Base-by-base conservation (phyloP, 2,888 invertebrate species). In the Chymomyza fuscimana region DNA sequence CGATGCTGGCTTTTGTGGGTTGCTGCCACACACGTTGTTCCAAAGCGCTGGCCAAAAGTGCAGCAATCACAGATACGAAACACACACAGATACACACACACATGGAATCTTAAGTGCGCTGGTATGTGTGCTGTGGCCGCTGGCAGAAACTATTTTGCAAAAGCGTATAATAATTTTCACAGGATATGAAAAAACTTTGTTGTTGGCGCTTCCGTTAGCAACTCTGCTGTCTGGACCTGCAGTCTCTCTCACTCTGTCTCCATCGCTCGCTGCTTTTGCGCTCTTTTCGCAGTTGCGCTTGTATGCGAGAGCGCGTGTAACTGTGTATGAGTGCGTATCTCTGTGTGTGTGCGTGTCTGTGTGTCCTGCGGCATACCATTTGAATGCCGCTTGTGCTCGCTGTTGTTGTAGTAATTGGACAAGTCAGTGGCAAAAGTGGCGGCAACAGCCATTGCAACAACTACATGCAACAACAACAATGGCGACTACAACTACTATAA, bases 131-230 rank as follows among this genome's bases (percentile, higher is more conserved):
- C 40, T 46, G 69, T 78, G 71, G 69, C 76, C 77, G 69, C 73
- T 75, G 76, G 79, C 74, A 69, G 65, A 74, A 80, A 87, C 85
- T 87, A 78, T 87, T 85, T 82, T 77, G 74, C 79, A 80, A 87
- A 87, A 87, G 82, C 87, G 77, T 86, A 82, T 82, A 85, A 85
- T 85, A 85, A 85, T 85, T 85, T 87, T 79, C 86, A 83, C 88
- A 85, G 84, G 84, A 85, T 85, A 85, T 87, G 87, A 84, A 83
- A 85, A 85, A 85, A 85, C 75, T 85, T 85, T 87, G 77, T 74
- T 76, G 84, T 81, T 81, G 83, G 68, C 84, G 83, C 81, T 79
- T 87, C 87, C 88, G 81, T 73, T 79, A 64, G 64, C 64, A 25
- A 54, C 70, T 73, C 32, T 61, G 69, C 74, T 66, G 50, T 50